These are phyloP conservation scores for Hydractinia symbiolongicarpus DNA, from an alignment of 30 jellyfish, hydroid and myxozoan species.

Conservation along the genomic window DNA sequence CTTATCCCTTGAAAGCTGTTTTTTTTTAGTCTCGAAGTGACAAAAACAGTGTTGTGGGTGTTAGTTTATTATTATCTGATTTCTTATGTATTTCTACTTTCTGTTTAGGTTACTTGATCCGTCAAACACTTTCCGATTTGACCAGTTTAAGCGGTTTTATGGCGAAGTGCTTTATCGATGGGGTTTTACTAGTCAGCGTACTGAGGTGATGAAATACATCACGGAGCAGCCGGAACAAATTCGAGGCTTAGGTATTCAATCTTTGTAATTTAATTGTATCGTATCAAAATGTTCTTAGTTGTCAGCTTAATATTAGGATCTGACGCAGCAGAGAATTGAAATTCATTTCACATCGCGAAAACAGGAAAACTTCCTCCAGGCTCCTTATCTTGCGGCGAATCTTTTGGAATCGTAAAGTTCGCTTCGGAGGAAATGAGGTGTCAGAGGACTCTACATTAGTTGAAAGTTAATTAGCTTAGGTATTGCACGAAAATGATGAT, in stretches of 20 bases:
- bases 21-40: no score
- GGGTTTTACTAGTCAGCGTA: constrained; percentile 57
- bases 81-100: no score
- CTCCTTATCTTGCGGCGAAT: background rate
- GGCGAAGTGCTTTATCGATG: constrained; percentile 89
- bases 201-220: constrained; percentile 70
- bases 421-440: no score
- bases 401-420: background rate
- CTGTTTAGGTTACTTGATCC: constrained; percentile 48
- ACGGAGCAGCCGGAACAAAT: constrained; percentile 55
- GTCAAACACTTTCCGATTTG: constrained; percentile 45
- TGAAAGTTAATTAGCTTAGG: no score
- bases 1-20: no score
- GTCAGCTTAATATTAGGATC: background rate
- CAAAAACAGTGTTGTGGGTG: no score
- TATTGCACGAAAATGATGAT: no score
- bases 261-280: background rate
- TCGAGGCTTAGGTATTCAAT: constrained; percentile 62
- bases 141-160: constrained; percentile 64
- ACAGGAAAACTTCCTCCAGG: no score
- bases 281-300: background rate
- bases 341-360: no score
- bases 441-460: no score
- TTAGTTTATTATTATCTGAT: no score
- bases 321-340: background rate